Percentiles rank a stretch among this genome's conserved stretches.
phyloP scores from a whole-genome alignment of 1,140 invertebrate species.

The Antheraea mylitta region DNA sequence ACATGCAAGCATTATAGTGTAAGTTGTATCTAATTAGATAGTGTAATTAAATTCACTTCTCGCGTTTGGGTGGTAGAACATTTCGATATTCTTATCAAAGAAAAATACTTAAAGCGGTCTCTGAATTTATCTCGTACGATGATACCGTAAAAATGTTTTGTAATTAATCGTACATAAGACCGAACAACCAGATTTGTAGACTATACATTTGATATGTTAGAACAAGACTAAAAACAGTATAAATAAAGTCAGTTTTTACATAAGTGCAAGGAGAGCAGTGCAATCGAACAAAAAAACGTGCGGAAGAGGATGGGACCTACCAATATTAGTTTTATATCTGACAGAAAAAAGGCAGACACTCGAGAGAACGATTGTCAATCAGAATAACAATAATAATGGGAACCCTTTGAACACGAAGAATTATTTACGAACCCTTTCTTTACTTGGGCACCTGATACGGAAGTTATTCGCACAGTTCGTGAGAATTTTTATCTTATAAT shows the following conservation, averaged over 20 bases:
- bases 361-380: conserved; percentile 70
- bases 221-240: conserved; percentile 52
- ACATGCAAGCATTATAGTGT: conserved; percentile 62
- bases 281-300: conserved; percentile 46
- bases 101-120: conserved; percentile 11
- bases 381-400: conserved; percentile 72
- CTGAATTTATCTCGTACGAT: conserved; percentile 16
- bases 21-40: conserved; percentile 65
- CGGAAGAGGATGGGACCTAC: conserved; percentile 74
- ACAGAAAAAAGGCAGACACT: conserved; percentile 69
- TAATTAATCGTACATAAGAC: conserved; percentile 3
- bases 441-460: conserved; percentile 68
- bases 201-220: conserved; percentile 36
- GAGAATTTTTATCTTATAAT: conserved; percentile 37
- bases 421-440: conserved; percentile 69
- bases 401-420: conserved; percentile 60
- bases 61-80: conserved; percentile 60
- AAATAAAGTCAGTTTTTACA: conserved; percentile 62
- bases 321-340: conserved; percentile 78
- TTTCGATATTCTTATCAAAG: conserved; percentile 44
- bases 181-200: conserved; percentile 9
- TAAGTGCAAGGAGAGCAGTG: conserved; percentile 45
- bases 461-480: conserved; percentile 68
- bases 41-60: conserved; percentile 55
- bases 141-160: conserved; percentile 1